A percentile compares a stretch with the other conserved stretches of the same genome.
These are phyloP conservation scores for Leptoclinus maculatus DNA, from an alignment of 2,797 vertebrate genomes.

Conservation along the genomic window DNA sequence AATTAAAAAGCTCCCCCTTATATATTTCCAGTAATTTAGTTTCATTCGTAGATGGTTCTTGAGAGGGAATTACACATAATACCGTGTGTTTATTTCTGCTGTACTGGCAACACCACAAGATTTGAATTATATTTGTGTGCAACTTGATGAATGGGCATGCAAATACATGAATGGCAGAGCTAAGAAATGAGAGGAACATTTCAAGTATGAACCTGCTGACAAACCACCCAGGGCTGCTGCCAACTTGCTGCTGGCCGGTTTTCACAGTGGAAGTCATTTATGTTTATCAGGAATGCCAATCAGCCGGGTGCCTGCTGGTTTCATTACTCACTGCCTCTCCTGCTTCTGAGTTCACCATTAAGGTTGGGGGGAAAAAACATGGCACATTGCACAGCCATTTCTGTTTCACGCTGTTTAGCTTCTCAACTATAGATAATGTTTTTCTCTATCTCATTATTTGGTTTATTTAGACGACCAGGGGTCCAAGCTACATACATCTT, in stretches of 20 bases:
- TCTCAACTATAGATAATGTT: background rate
- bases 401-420: conserved; percentile 15
- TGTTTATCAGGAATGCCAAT: conserved; percentile 56
- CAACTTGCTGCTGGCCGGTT: conserved; percentile 62
- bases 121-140: conserved; percentile 17
- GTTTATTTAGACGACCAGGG: background rate
- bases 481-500: no score
- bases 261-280: conserved; percentile 56
- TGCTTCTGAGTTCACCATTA: conserved; percentile 48
- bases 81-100: background rate
- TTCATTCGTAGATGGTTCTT: conserved; percentile 3
- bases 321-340: conserved; percentile 75
- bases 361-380: background rate
- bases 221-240: conserved; percentile 37
- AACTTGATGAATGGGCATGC: conserved; percentile 40
- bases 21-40: conserved; percentile 40
- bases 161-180: conserved; percentile 34
- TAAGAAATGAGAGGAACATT: conserved; percentile 48
- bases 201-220: conserved; percentile 30
- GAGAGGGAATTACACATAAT: conserved; percentile 7
- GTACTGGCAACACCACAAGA: background rate
- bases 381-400: background rate
- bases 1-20: conserved; percentile 59
- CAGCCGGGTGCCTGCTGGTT: conserved; percentile 72
- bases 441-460: conserved; percentile 6